A percentile compares a stretch with the other conserved stretches of the same genome.
phyloP scores from a whole-genome alignment of 1,140 invertebrate genomes.

The Cepaea nemoralis region DNA sequence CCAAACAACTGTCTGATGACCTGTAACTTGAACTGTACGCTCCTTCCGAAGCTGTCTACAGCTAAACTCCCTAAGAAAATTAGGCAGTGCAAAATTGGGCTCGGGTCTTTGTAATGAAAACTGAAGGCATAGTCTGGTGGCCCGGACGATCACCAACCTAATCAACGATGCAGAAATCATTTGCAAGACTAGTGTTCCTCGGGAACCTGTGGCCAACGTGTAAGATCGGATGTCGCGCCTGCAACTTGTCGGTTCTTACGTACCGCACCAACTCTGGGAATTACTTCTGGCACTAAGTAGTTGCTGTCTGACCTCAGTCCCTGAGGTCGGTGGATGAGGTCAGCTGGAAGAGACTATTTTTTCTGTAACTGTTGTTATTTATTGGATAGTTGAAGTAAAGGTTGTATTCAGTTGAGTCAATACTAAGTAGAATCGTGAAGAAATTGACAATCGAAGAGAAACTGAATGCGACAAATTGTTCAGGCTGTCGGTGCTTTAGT shows the following conservation, averaged over 20 bases:
- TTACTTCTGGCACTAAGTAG: constrained; percentile 24
- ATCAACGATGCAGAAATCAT: constrained; percentile 16
- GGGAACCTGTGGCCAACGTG: background rate
- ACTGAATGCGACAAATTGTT: too few relatives aligned
- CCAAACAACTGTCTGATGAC: background rate
- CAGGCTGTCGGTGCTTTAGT: too few relatives aligned
- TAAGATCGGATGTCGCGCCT: constrained; percentile 2
- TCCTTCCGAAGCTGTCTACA: constrained; percentile 9
- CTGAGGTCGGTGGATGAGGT: too few relatives aligned
- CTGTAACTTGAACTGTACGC: background rate
- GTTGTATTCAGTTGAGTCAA: too few relatives aligned
- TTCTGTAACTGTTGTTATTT: too few relatives aligned
- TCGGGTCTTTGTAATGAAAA: constrained; percentile 10
- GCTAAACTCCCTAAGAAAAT: background rate
- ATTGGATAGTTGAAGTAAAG: too few relatives aligned
- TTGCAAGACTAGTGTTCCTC: background rate
- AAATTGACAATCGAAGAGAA: too few relatives aligned
- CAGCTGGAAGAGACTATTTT: too few relatives aligned
- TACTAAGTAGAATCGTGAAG: too few relatives aligned
- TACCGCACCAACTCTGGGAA: background rate
- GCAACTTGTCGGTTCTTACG: background rate
- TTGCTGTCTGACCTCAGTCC: background rate
- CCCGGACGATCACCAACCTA: background rate
- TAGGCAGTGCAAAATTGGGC: constrained; percentile 2
- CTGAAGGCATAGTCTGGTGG: constrained; percentile 12